Evolutionary conservation across 2,888 invertebrate genomes (phyloP).

Genomic region (Pachycephus smyrnensis): DNA sequence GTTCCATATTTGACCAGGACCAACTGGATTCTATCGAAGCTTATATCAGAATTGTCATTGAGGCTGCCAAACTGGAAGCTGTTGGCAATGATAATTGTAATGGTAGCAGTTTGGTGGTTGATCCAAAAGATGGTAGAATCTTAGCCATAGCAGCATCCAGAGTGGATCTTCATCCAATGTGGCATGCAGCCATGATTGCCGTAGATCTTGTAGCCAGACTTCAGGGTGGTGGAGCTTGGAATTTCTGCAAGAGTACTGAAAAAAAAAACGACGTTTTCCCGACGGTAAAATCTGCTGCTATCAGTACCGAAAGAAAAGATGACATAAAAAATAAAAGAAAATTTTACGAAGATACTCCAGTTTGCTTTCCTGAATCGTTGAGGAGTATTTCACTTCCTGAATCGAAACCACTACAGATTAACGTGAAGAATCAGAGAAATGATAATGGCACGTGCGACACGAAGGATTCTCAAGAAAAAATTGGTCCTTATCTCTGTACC

Average conservation of each 20-base stretch:
- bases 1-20: conserved; percentile 70
- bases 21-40: conserved; percentile 71
- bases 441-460: conserved; percentile 19
- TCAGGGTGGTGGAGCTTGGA: conserved; percentile 85
- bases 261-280: conserved; percentile 22
- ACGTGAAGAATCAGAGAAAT: neutral
- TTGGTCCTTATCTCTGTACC: conserved; percentile 85
- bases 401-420: conserved; percentile 11
- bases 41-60: conserved; percentile 73
- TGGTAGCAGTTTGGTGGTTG: conserved; percentile 77
- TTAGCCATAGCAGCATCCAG: conserved; percentile 77
- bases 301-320: neutral
- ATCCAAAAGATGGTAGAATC: conserved; percentile 75
- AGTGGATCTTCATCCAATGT: conserved; percentile 75
- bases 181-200: conserved; percentile 88
- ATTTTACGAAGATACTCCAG: conserved; percentile 29
- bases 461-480: conserved; percentile 50
- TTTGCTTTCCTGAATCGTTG: conserved; percentile 48
- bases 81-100: conserved; percentile 52
- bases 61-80: conserved; percentile 64
- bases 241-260: conserved; percentile 28
- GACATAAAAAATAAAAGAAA: conserved; percentile 23
- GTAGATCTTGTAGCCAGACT: conserved; percentile 86
- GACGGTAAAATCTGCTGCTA: neutral
- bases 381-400: conserved; percentile 36